These are phyloP conservation scores for Heliconius hortense DNA, from an alignment of 2,888 invertebrate species.

Conservation along the genomic window DNA sequence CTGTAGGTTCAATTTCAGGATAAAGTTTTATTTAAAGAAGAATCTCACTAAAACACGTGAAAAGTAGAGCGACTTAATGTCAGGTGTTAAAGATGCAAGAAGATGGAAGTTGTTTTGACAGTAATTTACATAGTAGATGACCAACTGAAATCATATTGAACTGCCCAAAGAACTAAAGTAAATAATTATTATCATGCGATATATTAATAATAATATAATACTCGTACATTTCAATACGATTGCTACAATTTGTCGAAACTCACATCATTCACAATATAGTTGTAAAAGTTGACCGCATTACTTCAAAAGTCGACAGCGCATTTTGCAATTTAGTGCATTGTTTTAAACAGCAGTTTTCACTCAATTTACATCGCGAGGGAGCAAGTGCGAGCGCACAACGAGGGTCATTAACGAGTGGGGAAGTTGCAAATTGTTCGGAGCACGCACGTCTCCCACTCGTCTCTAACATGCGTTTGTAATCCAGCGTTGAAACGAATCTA, in stretches of 20 bases:
- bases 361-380: constrained; percentile 16
- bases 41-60: background rate
- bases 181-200: background rate
- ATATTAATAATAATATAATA: background rate
- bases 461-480: constrained; percentile 28
- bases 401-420: constrained; percentile 28
- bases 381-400: constrained; percentile 7
- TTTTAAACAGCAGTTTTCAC: constrained; percentile 20
- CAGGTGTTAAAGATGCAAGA: background rate
- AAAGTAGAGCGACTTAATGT: background rate
- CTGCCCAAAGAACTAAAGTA: too few relatives aligned
- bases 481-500: background rate
- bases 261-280: background rate
- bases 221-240: background rate
- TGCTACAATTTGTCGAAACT: background rate
- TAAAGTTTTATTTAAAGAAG: background rate
- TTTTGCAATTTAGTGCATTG: background rate
- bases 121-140: background rate
- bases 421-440: constrained; percentile 35
- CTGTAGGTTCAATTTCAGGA: background rate
- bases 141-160: too few relatives aligned
- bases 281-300: background rate
- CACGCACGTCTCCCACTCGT: constrained; percentile 36
- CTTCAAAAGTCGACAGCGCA: background rate
- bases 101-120: background rate